Percentiles rank a stretch among this genome's conserved stretches.
These are phyloP conservation scores for Encarsia formosa DNA, from an alignment of 2,888 invertebrate species.

Conservation along the genomic window DNA sequence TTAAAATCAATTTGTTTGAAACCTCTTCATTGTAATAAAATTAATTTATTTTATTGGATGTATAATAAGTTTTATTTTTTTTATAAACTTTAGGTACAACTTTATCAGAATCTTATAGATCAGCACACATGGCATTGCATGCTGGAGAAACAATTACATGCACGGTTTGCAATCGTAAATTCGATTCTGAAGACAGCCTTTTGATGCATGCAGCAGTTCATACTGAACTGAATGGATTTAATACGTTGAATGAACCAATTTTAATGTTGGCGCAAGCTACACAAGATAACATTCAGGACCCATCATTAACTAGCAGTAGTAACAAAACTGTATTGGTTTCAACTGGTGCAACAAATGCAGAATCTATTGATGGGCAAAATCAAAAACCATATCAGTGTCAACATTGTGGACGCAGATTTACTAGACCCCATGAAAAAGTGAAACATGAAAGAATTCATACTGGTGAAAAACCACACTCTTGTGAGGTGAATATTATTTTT, in stretches of 20 bases:
- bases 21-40: too few species aligned
- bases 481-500: slow-evolving; percentile 57
- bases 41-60: too few species aligned
- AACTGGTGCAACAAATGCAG: too few species aligned
- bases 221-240: slow-evolving; percentile 34
- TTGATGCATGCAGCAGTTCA: slow-evolving; percentile 75
- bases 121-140: slow-evolving; percentile 68
- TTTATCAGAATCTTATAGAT: slow-evolving; percentile 52
- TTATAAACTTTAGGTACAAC: slow-evolving; percentile 38
- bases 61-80: too few species aligned
- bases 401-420: slow-evolving; percentile 68
- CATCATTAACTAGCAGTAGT: background rate
- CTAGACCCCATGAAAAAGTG: slow-evolving; percentile 75
- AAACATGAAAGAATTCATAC: slow-evolving; percentile 83
- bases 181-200: slow-evolving; percentile 61
- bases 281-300: background rate
- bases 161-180: slow-evolving; percentile 68
- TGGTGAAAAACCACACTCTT: slow-evolving; percentile 74
- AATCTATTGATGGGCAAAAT: background rate
- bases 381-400: slow-evolving; percentile 64
- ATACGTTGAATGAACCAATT: slow-evolving; percentile 33
- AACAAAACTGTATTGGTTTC: too few species aligned
- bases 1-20: too few species aligned
- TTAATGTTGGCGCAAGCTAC: background rate
- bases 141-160: slow-evolving; percentile 58